Conservation (phyloP, 2,113 vertebrate genomes). For the Vulpes lagopus region DNA sequence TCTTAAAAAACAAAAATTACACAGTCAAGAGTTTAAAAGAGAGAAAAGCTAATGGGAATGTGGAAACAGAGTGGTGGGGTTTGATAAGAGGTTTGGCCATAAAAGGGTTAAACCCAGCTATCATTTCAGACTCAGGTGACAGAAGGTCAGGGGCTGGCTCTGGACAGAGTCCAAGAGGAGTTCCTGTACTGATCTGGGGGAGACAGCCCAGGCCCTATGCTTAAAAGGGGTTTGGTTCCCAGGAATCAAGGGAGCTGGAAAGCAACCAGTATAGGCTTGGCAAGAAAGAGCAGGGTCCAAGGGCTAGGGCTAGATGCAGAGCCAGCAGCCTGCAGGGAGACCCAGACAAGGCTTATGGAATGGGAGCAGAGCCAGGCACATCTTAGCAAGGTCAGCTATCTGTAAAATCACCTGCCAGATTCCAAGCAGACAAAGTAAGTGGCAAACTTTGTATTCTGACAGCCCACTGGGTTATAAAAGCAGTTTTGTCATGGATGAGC, state of each 20-base stretch:
- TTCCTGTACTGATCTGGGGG: not conserved
- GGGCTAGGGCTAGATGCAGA: not conserved
- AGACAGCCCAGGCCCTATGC: not conserved
- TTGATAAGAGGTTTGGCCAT: not conserved
- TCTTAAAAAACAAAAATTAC: not conserved
- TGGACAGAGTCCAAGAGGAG: not conserved
- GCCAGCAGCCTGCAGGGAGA: not conserved
- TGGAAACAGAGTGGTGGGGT: not conserved
- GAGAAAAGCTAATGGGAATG: not conserved
- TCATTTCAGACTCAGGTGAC: not conserved
- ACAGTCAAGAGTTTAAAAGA: not conserved
- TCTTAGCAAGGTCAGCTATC: not conserved
- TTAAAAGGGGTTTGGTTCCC: not conserved
- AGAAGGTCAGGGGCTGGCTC: not conserved
- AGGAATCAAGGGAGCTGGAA: not conserved
- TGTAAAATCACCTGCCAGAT: not conserved
- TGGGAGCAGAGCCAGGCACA: conserved; percentile 1
- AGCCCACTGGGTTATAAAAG: not conserved
- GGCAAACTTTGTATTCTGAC: not conserved
- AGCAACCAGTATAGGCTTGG: not conserved
- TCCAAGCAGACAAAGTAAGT: not conserved
- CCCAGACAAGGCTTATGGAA: not conserved
- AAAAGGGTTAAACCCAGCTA: not conserved
- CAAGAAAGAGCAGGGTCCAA: not conserved
- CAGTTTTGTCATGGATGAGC: not conserved